Percentiles rank a stretch among this genome's conserved stretches.
Evolutionary conservation across 2,888 invertebrate genomes (phyloP).

Genomic region (Calliopum simillimum): DNA sequence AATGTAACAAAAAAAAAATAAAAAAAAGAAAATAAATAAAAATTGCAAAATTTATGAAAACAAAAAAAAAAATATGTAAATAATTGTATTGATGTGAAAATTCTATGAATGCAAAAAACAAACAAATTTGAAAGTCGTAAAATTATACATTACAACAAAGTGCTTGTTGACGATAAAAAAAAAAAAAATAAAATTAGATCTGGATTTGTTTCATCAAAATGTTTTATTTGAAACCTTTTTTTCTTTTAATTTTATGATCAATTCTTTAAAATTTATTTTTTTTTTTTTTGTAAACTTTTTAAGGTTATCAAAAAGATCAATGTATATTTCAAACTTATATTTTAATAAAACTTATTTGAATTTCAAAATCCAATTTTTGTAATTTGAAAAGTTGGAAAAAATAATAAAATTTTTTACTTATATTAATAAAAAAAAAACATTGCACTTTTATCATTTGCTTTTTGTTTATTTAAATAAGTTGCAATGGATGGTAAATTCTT

Average conservation of each 20-base stretch:
- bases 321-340: too few species aligned
- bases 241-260: conserved; percentile 3
- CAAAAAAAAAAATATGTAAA: conserved; percentile 53
- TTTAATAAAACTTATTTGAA: conserved; percentile 12
- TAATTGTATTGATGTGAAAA: conserved; percentile 50
- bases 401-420: too few species aligned
- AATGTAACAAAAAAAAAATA: conserved; percentile 15
- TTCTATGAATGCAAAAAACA: conserved; percentile 31
- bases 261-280: conserved; percentile 7
- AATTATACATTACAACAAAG: conserved; percentile 21
- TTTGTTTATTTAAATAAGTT: too few species aligned
- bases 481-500: too few species aligned
- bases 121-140: conserved; percentile 19
- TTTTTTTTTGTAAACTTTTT: not conserved
- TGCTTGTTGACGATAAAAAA: conserved; percentile 10
- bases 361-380: conserved; percentile 28
- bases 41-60: conserved; percentile 35
- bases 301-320: not conserved
- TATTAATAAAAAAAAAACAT: too few species aligned
- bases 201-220: conserved; percentile 3
- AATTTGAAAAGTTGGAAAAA: too few species aligned
- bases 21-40: conserved; percentile 37
- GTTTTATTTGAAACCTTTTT: not conserved
- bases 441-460: too few species aligned
- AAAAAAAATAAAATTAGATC: conserved; percentile 9